Evolutionary conservation across 2,113 vertebrate species (phyloP), one percentile per base, ranked within the genome.

Genomic region (Podarcis raffonei): DNA sequence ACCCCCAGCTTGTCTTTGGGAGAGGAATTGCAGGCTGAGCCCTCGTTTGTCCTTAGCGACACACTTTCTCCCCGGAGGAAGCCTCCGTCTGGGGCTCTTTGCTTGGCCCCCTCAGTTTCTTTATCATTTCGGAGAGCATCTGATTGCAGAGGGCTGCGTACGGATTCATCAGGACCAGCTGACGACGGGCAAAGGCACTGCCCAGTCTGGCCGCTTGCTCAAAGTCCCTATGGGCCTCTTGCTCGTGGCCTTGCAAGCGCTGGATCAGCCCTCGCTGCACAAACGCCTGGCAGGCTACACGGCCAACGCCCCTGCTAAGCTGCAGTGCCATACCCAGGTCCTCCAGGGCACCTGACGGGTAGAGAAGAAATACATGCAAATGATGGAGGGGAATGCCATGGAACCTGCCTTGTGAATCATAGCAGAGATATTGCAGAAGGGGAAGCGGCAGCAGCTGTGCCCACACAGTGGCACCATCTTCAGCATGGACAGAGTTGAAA

Each of bases 71-170:
- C 25, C 68, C 8, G 0, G 27, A n/a, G 25, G 68, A 71, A 30
- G 68, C 59, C 59, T 62, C 59, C 59, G 1, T 11, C 39, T 2
- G 81, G 13, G 37, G 66, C 18, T 23, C 23, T 11, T 30, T 0
- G 13, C 2, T 13, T 0, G 72, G 0, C 53, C 88, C 5, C 0
- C 94, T 96, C 72, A 99, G 94, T 85, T 97, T 97, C 79, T 94
- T 92, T 94, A 99, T 96, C 92, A 99, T 96, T 91, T 98, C 96
- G 0, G 96, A 92, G 88, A 99, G 96, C 99, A 99, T 99, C 90
- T 97, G 98, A 95, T 99, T 99, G 96, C 99, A 99, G 74, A 99
- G 98, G 0, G 99, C 99, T 0, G 99, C 97, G 5, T 99, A 99
- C 0, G 99, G 99, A 92, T 99, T 99, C 22, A 99, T 96, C 39